phyloP scores from a whole-genome alignment of 2,797 vertebrate genomes.

The Morelia viridis region DNA sequence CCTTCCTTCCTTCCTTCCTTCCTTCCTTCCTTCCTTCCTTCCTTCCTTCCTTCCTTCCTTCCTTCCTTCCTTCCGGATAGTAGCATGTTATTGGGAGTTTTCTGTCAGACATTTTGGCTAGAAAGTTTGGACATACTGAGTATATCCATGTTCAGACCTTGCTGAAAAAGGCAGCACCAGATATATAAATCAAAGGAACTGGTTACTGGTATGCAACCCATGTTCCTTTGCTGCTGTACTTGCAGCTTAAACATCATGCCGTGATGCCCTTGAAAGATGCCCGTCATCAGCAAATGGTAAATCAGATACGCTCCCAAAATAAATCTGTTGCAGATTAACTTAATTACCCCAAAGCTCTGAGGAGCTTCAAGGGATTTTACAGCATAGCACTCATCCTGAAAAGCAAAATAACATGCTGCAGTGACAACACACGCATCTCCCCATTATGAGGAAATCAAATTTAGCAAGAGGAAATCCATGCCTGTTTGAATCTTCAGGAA shows the following conservation, averaged over 20 bases:
- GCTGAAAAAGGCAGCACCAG: neutral
- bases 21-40: neutral
- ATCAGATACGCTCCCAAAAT: constrained; percentile 61
- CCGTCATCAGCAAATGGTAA: constrained; percentile 64
- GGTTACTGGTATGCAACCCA: neutral
- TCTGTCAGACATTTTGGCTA: neutral
- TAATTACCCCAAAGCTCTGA: constrained; percentile 59
- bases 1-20: neutral
- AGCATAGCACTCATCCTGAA: constrained; percentile 41
- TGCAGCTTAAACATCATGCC: constrained; percentile 52
- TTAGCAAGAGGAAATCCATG: neutral
- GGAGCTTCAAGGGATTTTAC: constrained; percentile 45
- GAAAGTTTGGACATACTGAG: neutral
- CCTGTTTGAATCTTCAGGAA: neutral
- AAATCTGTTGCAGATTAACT: constrained; percentile 62
- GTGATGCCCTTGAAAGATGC: constrained; percentile 68
- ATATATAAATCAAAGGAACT: neutral
- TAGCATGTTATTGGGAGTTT: neutral
- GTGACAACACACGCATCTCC: constrained; percentile 18
- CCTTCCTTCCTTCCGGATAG: neutral
- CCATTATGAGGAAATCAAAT: constrained; percentile 3
- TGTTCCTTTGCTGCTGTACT: constrained; percentile 36
- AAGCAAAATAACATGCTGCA: constrained; percentile 15
- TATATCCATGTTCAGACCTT: neutral
- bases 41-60: neutral